A percentile compares a stretch with the other conserved stretches of the same genome.
phyloP scores from a whole-genome alignment of 1,140 invertebrate species.

The Araneus ventricosus region DNA sequence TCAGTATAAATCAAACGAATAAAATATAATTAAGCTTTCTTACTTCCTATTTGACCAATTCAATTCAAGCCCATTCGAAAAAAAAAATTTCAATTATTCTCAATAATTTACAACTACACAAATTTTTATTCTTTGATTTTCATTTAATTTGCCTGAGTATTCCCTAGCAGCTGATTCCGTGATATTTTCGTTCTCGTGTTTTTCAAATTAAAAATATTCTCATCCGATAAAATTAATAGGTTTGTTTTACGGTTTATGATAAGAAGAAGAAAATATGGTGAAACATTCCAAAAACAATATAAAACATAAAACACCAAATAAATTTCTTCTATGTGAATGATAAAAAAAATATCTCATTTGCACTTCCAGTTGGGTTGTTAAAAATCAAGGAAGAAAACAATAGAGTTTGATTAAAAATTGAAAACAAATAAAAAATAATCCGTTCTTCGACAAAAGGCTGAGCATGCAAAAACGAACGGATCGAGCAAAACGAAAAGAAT shows the following conservation, averaged over 20 bases:
- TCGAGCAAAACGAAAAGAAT: conserved; percentile 60
- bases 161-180: too few relatives aligned
- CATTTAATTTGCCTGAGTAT: background rate
- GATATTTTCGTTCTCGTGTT: background rate
- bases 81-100: background rate
- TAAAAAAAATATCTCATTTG: conserved; percentile 22
- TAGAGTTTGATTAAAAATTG: conserved; percentile 65
- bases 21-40: too few relatives aligned
- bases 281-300: background rate
- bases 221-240: background rate
- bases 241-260: conserved; percentile 1
- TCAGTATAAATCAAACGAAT: too few relatives aligned
- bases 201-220: background rate
- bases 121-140: background rate
- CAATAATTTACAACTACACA: background rate
- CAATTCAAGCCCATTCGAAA: too few relatives aligned
- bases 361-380: conserved; percentile 12
- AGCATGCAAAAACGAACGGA: conserved; percentile 22
- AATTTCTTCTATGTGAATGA: conserved; percentile 17
- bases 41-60: too few relatives aligned
- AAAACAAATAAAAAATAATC: conserved; percentile 55
- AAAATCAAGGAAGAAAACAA: conserved; percentile 56
- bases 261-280: conserved; percentile 7
- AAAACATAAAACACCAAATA: conserved; percentile 9
- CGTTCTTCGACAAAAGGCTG: conserved; percentile 11